phyloP scores from a whole-genome alignment of 2,888 invertebrate genomes.

The Fissipunctia ypsillon region DNA sequence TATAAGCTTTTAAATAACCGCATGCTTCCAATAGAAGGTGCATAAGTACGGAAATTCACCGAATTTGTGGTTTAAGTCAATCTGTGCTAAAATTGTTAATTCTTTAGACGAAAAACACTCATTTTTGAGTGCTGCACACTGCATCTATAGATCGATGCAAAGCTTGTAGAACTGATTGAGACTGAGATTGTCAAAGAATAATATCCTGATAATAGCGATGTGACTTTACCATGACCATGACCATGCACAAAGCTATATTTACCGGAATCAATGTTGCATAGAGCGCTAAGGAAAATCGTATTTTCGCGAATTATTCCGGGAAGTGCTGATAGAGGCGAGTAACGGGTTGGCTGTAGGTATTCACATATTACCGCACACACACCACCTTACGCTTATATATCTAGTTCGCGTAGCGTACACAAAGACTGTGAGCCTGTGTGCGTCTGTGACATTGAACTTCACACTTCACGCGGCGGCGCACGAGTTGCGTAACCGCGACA shows the following conservation, averaged over 20 bases:
- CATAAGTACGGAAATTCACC: background rate
- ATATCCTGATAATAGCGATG: conserved; percentile 74
- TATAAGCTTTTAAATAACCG: background rate
- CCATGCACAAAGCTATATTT: conserved; percentile 83
- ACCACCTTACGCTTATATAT: conserved; percentile 69
- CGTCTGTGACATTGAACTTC: conserved; percentile 90
- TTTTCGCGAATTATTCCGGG: conserved; percentile 88
- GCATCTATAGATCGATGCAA: background rate
- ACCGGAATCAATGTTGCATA: conserved; percentile 77
- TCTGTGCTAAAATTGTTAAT: background rate
- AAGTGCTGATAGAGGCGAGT: conserved; percentile 87
- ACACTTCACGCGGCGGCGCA: conserved; percentile 88
- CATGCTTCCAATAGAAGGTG: background rate
- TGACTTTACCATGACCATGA: conserved; percentile 86
- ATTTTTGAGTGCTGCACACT: background rate
- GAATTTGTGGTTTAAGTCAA: background rate
- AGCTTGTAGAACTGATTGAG: conserved; percentile 18
- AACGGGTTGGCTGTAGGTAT: conserved; percentile 88
- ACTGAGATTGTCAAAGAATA: conserved; percentile 60
- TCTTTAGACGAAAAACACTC: background rate
- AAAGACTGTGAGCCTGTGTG: conserved; percentile 72
- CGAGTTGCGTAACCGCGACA: conserved; percentile 85
- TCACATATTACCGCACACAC: conserved; percentile 81
- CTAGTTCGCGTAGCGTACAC: conserved; percentile 64
- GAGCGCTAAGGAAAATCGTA: conserved; percentile 80